phyloP scores from a whole-genome alignment of 2,888 invertebrate species.

The Diploptera punctata region DNA sequence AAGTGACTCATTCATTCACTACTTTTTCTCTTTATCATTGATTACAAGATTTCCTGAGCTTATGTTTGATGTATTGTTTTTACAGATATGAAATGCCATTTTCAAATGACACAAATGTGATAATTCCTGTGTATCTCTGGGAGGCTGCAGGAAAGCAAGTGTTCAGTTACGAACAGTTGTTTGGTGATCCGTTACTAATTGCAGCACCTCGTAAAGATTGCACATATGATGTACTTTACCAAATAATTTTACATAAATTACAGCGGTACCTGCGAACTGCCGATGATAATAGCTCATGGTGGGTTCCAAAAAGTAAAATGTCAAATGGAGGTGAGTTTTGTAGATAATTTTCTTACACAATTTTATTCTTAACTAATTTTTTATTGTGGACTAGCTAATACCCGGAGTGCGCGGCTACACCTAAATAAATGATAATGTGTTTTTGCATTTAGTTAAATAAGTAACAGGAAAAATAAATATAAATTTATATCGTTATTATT shows the following conservation, averaged over 20 bases:
- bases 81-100: constrained; percentile 44
- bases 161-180: constrained; percentile 32
- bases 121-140: constrained; percentile 42
- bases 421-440: no score
- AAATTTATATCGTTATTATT: no score
- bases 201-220: constrained; percentile 38
- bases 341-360: no score
- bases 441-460: no score
- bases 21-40: no score
- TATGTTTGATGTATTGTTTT: no score
- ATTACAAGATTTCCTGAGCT: no score
- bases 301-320: background rate
- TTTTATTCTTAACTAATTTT: background rate
- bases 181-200: constrained; percentile 42
- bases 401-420: no score
- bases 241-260: constrained; percentile 38
- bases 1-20: no score
- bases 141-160: constrained; percentile 32
- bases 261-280: constrained; percentile 21
- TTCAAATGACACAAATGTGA: constrained; percentile 32
- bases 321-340: constrained; percentile 21
- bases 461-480: no score
- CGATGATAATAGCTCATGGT: constrained; percentile 20
- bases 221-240: constrained; percentile 37
- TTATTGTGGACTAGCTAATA: no score